Conservation (phyloP, 2,888 invertebrate species). For the Smittia sp. region DNA sequence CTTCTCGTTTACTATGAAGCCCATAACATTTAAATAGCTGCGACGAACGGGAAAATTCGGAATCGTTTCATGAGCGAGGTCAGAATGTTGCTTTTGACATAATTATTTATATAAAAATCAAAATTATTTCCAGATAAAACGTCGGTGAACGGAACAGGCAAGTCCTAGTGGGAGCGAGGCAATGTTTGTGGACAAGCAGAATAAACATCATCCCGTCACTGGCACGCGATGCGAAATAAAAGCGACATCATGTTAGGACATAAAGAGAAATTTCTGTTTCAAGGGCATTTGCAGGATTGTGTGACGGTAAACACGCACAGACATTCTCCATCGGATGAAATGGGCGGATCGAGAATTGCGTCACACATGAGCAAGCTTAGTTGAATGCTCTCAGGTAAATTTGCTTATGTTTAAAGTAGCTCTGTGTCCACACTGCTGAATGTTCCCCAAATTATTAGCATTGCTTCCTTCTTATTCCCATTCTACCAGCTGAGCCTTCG, state of each 20-base stretch:
- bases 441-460: no score
- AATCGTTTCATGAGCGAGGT: background rate
- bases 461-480: background rate
- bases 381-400: no score
- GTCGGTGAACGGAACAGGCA: background rate
- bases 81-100: constrained; percentile 11
- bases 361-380: no score
- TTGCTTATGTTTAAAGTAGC: no score
- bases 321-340: no score
- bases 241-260: background rate
- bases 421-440: no score
- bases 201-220: background rate
- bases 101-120: constrained; percentile 24
- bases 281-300: background rate
- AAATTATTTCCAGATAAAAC: constrained; percentile 15
- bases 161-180: background rate
- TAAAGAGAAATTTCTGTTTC: background rate
- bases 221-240: background rate
- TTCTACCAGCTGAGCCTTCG: background rate
- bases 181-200: background rate
- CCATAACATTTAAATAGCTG: background rate
- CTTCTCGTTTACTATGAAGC: background rate
- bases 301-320: constrained; percentile 5
- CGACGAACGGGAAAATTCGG: background rate
- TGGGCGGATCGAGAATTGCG: no score